Base-by-base conservation (phyloP, 1,140 invertebrate genomes). In the Listronotus oregonensis region DNA sequence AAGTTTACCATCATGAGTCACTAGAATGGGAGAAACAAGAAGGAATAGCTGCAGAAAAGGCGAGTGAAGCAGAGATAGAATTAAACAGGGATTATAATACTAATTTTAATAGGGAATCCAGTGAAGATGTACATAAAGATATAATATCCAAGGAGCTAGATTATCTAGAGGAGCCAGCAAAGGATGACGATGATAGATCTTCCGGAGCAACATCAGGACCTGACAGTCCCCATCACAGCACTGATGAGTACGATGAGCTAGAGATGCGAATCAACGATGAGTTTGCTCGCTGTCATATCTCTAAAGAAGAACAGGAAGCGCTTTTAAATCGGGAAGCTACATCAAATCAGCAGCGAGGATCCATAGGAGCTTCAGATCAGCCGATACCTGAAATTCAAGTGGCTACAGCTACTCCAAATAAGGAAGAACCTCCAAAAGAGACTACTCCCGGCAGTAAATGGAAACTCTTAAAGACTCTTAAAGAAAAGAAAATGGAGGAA, bases 151-250 rank as follows among this genome's bases (percentile, higher is more conserved):
- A 27, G 21, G 21, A 27, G 21, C 32, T 31, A 32, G 8, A 43
- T 31, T 54, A 56, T 49, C 71, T 82, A 0, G 82, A 80, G 59
- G 80, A 79, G 58, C 64, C 68, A 15, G 37, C 15, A 47, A 60
- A 66, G 46, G 66, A 64, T 18, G 79, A 78, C 4, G 78, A 85
- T 73, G 79, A 83, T 72, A 76, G 74, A 27, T 90, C 90, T 12
- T 94, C 92, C 0, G 91, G 92, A 21, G 90, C 90, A 72, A 95
- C 93, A 8, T 93, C 91, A 9, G 92, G 92, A 0, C 92, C 92
- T 0, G 93, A 95, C 71, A 92, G 89, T 77, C 90, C 92, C 1
- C 83, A 85, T 18, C 84, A 87, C 47, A 90, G 89, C 70, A 84
- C 85, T 64, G 89, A 91, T 66, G 89, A 90, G 70, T 81, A 85